Evolutionary conservation across 35 echinoderm and acorn worm genomes (phyloP).

Genomic region (Strongylocentrotus purpuratus): DNA sequence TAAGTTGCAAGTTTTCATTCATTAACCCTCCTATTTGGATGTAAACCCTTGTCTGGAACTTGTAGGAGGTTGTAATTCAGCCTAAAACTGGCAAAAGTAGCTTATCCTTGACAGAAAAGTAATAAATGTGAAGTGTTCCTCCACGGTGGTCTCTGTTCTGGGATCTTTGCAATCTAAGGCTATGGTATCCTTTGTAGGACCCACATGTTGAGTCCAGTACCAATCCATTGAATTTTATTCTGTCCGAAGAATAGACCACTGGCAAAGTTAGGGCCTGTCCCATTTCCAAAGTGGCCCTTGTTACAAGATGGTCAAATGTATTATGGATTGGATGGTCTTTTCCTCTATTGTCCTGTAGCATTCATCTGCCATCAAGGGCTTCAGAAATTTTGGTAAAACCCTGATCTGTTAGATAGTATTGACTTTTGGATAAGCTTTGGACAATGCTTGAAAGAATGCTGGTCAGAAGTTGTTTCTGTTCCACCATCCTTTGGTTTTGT

Average conservation of each 20-base stretch:
- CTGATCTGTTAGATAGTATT: slow-evolving; percentile 5
- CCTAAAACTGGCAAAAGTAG: background rate
- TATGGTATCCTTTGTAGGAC: background rate
- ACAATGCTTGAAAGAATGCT: slow-evolving; percentile 39
- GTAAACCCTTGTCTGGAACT: background rate
- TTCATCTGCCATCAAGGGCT: background rate
- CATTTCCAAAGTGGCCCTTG: background rate
- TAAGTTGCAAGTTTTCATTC: background rate
- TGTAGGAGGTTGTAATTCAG: background rate
- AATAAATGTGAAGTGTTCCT: background rate
- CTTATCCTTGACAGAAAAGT: background rate
- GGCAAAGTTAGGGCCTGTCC: background rate
- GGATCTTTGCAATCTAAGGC: background rate
- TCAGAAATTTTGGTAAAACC: background rate
- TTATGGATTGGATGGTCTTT: slow-evolving; percentile 42
- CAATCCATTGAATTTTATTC: background rate
- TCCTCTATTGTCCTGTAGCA: background rate
- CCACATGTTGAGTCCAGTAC: background rate
- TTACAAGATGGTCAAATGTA: background rate
- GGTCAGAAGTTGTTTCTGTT: background rate
- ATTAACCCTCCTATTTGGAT: background rate
- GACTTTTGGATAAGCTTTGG: slow-evolving; percentile 23
- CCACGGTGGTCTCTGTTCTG: background rate
- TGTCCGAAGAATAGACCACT: background rate
- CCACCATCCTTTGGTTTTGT: background rate